Base-by-base conservation (phyloP, 1,140 invertebrate genomes). In the Drosophila ambigua region DNA sequence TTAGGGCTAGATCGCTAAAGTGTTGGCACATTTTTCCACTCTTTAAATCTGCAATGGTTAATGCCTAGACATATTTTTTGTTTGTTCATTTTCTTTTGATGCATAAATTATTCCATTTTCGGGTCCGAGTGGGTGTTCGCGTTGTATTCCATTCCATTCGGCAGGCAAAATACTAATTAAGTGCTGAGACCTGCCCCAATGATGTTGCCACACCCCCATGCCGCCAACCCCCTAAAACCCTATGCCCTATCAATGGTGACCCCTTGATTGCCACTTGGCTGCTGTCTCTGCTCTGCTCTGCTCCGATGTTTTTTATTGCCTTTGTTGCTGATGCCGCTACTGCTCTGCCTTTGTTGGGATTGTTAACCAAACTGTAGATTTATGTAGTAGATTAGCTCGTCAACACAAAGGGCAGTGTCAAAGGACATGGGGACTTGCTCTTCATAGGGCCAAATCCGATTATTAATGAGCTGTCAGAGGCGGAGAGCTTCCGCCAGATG, bases 341-440 rank as follows among this genome's bases (percentile, higher is more conserved):
- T 60, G 11, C 72, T 49, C 50, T 44, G 65, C 73, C 48, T 72
- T 81, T 69, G 61, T 71, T 67, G 71, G 71, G 52, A 77, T 88
- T 85, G 78, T 82, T 88, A 85, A 82, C 84, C 78, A 88, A 79
- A 82, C 69, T 67, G 69, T 76, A 87, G 82, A 87, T 87, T 87
- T 87, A 87, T 88, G 79, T 77, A 78, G 74, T 79, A 82, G 82
- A 87, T 87, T 82, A 87, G 75, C 75, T 75, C 79, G 60, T 79
- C 83, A 88, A 87, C 82, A 67, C 65, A 78, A 67, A 63, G 62
- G 39, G 50, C 45, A 61, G 64, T 62, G 43, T 49, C 53, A 58
- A 62, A 72, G 76, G 61, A 63, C 39, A 44, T 52, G 28, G 59
- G 59, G 43, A 20, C 43, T 45, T 74, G 31, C 31, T 15, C 45